Base-by-base conservation (phyloP, 37 sponge, comb jelly and placozoan species). In the Aphrocallistes beatrix region DNA sequence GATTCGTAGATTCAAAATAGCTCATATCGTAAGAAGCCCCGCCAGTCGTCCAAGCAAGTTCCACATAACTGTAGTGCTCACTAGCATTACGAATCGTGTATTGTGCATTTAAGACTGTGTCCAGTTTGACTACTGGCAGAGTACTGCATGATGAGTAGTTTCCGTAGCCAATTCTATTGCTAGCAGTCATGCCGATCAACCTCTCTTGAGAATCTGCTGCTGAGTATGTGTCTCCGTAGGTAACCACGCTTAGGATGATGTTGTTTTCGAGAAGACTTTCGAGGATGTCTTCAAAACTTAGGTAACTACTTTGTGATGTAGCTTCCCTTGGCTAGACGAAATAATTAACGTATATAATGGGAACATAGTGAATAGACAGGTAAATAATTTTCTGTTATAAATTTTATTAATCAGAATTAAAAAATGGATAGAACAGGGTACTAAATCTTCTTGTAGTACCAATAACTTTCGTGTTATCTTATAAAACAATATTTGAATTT, bases 1-100 rank as follows among this genome's bases (percentile, higher is more conserved):
- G 28, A 25, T 19, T 32, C 13, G 45, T 16, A 16, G 13, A 6
- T 32, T 60, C 75, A 60, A 60, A 60, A 60, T 60, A 60, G n/a
- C 75, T 60, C 75, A 60, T 25, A 60, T 60, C 75, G n/a, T 60
- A 60, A 60, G 75, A 60, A 60, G 75, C 75, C 3, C 75, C 75
- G 3, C 75, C 75, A 21, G 17, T 60, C 34, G 21, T 19, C 75
- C 75, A 60, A 32, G 75, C 75, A 19, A 60, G 75, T 30, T 19
- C 75, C 8, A 60, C 75, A 13, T 60, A 60, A 3, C n/a, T 30
- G n/a, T 60, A 13, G 34, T 60, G 75, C 75, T 60, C 34, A 19
- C n/a, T 60, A 30, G 3, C 21, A 60, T 60, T 60, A 19, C 34
- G 25, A 32, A 13, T 60, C n/a, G 17, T 60, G n/a, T 60, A 60